phyloP scores from a whole-genome alignment of 2,113 vertebrate species.

The Pomatostomus ruficeps region DNA sequence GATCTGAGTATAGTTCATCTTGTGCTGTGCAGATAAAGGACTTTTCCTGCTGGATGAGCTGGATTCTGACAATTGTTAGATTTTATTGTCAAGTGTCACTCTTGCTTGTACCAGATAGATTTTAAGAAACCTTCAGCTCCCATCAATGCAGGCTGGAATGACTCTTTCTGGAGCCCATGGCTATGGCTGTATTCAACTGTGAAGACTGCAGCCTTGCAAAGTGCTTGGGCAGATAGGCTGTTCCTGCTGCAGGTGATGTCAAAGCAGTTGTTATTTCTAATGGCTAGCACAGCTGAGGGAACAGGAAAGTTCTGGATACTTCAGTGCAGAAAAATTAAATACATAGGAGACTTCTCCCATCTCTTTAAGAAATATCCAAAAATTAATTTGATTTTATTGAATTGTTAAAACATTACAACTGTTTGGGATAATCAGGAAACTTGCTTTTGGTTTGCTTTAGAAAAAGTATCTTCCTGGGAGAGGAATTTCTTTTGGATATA shows the following conservation, averaged over 20 bases:
- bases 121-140: neutral
- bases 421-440: neutral
- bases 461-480: neutral
- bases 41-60: neutral
- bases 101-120: neutral
- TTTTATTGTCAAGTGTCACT: accelerated
- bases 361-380: neutral
- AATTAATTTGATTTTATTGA: neutral
- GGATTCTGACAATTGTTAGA: neutral
- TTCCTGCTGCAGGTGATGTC: neutral
- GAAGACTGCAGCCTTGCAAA: neutral
- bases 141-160: neutral
- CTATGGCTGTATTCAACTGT: neutral
- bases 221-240: neutral
- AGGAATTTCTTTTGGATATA: neutral
- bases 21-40: neutral
- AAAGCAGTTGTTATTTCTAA: neutral
- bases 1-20: neutral
- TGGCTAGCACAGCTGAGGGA: neutral
- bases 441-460: neutral
- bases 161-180: neutral
- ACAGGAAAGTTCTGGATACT: neutral
- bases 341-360: neutral
- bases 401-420: neutral
- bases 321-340: neutral